Conservation (phyloP, 2,797 vertebrate species). For the Pygocentrus nattereri region DNA sequence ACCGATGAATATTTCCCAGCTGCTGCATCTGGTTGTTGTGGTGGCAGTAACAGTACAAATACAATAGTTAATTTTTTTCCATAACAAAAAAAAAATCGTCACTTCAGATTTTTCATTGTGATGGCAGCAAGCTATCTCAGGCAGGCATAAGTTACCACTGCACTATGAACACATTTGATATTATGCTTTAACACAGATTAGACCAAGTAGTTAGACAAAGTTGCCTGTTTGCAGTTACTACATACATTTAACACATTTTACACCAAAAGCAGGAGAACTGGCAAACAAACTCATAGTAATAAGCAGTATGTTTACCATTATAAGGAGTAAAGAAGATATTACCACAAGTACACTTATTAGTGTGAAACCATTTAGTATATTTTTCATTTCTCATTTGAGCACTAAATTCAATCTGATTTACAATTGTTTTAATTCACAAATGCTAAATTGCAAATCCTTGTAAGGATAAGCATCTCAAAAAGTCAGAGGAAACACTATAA, state of each 20-base stretch:
- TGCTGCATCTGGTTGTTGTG: neutral
- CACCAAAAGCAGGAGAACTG: neutral
- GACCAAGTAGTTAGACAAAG: neutral
- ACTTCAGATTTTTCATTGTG: neutral
- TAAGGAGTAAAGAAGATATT: neutral
- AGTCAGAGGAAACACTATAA: no score
- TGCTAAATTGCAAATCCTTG: no score
- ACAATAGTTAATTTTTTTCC: neutral
- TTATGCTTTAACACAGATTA: neutral
- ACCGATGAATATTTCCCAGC: conserved; percentile 1
- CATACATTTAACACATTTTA: neutral
- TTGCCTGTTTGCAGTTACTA: neutral
- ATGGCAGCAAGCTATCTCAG: neutral
- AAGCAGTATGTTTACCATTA: neutral
- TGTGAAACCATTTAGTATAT: neutral
- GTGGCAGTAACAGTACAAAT: neutral
- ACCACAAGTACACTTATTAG: neutral
- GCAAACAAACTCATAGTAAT: neutral
- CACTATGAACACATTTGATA: neutral
- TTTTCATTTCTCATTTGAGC: neutral
- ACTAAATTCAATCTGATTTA: neutral
- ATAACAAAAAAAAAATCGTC: no score
- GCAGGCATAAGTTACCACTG: neutral
- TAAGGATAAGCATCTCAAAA: no score
- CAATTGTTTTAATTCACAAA: no score